These are phyloP conservation scores for Drosophila albomicans DNA, from an alignment of 1,140 invertebrate genomes.

Conservation along the genomic window DNA sequence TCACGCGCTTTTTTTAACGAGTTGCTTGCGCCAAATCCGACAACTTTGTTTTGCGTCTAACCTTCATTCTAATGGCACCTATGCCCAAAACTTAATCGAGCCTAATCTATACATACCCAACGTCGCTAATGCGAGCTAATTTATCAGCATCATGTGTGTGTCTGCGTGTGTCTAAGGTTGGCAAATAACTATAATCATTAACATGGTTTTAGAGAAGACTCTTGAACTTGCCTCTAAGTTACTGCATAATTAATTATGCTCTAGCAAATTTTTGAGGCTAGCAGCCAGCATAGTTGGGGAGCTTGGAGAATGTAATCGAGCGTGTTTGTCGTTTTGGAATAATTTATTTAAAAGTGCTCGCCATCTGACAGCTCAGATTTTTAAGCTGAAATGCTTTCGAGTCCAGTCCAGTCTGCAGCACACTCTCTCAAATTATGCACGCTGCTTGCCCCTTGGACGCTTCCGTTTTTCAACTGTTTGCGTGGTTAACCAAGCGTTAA, in stretches of 20 bases:
- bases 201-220: background rate
- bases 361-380: slow-evolving; percentile 42
- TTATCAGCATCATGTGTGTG: slow-evolving; percentile 39
- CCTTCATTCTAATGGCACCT: slow-evolving; percentile 45
- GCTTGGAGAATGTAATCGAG: slow-evolving; percentile 29
- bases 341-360: slow-evolving; percentile 37
- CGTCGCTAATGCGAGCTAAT: slow-evolving; percentile 48
- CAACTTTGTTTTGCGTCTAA: slow-evolving; percentile 13
- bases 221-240: slow-evolving; percentile 1
- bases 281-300: background rate
- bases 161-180: background rate
- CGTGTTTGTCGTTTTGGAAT: slow-evolving; percentile 44
- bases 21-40: slow-evolving; percentile 48
- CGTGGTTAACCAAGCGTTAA: slow-evolving; percentile 71
- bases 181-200: slow-evolving; percentile 22
- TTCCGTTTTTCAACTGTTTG: slow-evolving; percentile 65
- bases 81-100: slow-evolving; percentile 54
- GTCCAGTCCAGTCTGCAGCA: slow-evolving; percentile 32
- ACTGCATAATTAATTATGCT: slow-evolving; percentile 23
- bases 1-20: slow-evolving; percentile 65
- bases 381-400: slow-evolving; percentile 21
- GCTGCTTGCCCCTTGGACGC: slow-evolving; percentile 20
- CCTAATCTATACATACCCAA: slow-evolving; percentile 58
- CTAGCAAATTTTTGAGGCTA: background rate
- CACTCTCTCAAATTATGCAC: slow-evolving; percentile 33